These are phyloP conservation scores for Melanogrammus aeglefinus DNA, from an alignment of 2,797 vertebrate genomes.

Conservation along the genomic window DNA sequence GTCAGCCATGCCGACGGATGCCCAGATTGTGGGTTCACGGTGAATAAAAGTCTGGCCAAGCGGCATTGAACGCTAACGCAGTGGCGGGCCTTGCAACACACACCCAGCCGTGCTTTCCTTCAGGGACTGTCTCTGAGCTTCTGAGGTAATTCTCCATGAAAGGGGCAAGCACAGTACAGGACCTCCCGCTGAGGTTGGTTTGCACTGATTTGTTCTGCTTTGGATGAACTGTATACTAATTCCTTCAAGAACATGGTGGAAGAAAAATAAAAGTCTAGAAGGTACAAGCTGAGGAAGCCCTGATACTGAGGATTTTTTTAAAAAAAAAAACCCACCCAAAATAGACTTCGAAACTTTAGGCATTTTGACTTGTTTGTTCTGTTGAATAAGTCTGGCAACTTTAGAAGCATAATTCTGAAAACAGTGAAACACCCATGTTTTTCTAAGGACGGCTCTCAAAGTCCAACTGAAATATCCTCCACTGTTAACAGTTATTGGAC, in stretches of 20 bases:
- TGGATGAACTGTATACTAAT: not conserved
- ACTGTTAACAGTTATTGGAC: not conserved
- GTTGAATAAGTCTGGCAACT: too few relatives aligned
- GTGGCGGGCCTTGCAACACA: not conserved
- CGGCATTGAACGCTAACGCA: not conserved
- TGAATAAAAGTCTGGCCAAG: not conserved
- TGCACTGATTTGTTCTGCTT: constrained; percentile 11
- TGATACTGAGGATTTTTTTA: not conserved
- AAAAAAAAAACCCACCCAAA: too few relatives aligned
- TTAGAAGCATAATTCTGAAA: too few relatives aligned
- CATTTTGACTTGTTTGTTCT: too few relatives aligned
- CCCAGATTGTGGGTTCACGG: not conserved
- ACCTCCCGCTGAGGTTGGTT: constrained; percentile 10
- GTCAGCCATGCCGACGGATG: constrained; percentile 3
- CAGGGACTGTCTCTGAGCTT: not conserved
- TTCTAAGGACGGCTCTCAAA: too few relatives aligned
- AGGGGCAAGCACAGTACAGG: not conserved
- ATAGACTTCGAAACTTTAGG: not conserved
- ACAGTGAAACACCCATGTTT: too few relatives aligned
- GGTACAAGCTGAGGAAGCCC: not conserved
- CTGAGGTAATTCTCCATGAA: constrained; percentile 5
- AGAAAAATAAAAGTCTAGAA: not conserved
- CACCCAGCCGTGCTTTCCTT: not conserved
- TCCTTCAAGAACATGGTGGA: not conserved
- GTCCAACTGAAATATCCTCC: not conserved